Evolutionary conservation across 2,113 vertebrate species (phyloP).

Genomic region (Odocoileus virginianus): DNA sequence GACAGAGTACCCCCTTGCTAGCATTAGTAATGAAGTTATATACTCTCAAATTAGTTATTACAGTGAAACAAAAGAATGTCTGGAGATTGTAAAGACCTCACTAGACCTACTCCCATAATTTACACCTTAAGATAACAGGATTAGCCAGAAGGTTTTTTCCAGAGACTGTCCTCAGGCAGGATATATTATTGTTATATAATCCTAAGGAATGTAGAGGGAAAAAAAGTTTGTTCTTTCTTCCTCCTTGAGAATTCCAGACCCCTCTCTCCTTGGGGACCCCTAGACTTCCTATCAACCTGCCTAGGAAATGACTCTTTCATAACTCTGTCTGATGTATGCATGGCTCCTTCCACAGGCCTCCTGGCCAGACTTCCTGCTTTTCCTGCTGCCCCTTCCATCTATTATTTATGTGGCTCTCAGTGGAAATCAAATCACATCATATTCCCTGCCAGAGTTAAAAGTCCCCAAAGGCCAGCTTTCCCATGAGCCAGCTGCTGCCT

Average conservation of each 20-base stretch:
- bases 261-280: background rate
- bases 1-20: background rate
- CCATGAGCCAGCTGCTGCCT: background rate
- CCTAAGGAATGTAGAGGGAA: background rate
- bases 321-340: background rate
- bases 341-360: background rate
- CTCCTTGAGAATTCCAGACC: background rate
- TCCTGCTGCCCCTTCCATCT: background rate
- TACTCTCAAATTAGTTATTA: background rate
- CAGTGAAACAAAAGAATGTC: background rate
- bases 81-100: background rate
- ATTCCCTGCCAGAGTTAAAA: background rate
- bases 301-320: too few relatives aligned
- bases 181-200: background rate
- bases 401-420: accelerated
- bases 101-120: background rate
- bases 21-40: background rate
- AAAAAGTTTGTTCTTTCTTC: background rate
- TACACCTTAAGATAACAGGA: background rate
- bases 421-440: background rate
- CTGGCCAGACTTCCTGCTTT: too few relatives aligned
- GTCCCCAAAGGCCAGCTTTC: background rate
- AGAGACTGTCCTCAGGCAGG: background rate
- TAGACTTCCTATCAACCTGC: background rate
- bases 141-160: background rate